Evolutionary conservation across 2,888 invertebrate species (phyloP).

Genomic region (Galerucella nymphaeae): DNA sequence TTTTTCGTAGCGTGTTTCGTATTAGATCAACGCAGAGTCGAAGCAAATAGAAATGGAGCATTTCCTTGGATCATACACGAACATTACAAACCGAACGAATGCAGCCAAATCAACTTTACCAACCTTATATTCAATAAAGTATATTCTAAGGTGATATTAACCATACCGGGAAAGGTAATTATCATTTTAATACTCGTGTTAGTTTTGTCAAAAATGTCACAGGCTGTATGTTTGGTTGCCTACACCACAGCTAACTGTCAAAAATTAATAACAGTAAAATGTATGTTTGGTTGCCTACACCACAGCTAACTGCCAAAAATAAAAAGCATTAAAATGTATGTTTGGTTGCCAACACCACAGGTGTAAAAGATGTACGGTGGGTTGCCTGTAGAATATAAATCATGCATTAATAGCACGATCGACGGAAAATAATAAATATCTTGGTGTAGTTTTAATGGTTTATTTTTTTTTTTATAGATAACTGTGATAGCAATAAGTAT

Average conservation of each 20-base stretch:
- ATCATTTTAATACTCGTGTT: too few species aligned
- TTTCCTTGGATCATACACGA: constrained; percentile 74
- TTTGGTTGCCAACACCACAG: too few species aligned
- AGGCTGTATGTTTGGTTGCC: too few species aligned
- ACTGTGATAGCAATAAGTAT: constrained; percentile 72
- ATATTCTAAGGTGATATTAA: constrained; percentile 75
- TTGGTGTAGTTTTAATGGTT: constrained; percentile 5
- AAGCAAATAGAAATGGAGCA: constrained; percentile 73
- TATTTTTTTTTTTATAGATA: constrained; percentile 60
- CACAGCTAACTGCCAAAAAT: too few species aligned
- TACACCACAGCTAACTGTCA: too few species aligned
- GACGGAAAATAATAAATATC: neutral
- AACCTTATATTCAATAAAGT: constrained; percentile 70
- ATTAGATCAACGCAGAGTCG: constrained; percentile 75
- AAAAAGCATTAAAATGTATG: too few species aligned
- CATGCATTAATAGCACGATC: too few species aligned
- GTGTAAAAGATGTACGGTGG: too few species aligned
- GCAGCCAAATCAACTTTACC: constrained; percentile 69
- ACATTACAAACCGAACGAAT: constrained; percentile 66
- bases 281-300: too few species aligned
- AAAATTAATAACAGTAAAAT: too few species aligned
- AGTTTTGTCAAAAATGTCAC: too few species aligned
- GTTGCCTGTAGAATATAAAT: too few species aligned
- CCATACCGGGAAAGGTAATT: constrained; percentile 72
- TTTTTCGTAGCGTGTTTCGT: constrained; percentile 84